Evolutionary conservation across 2,797 vertebrate species (phyloP).

Genomic region (Periparus ater): DNA sequence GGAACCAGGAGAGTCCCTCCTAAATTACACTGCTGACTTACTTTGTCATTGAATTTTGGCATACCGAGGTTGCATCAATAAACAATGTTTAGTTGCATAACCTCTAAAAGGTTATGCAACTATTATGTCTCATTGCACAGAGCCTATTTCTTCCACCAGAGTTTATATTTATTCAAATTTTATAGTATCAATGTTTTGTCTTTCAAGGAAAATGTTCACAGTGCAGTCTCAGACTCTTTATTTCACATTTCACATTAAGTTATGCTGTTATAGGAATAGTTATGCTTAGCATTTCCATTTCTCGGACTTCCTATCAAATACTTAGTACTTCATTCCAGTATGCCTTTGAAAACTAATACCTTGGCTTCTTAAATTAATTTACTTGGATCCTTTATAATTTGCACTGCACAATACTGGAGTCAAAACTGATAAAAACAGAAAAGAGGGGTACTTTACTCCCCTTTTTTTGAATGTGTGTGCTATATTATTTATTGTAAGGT

Average conservation of each 20-base stretch:
- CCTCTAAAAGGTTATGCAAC: background rate
- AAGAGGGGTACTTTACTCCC: background rate
- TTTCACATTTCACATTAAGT: background rate
- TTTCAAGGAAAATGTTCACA: background rate
- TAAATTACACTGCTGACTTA: constrained; percentile 44
- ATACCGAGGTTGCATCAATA: constrained; percentile 5
- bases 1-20: background rate
- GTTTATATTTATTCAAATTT: background rate
- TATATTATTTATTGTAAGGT: background rate
- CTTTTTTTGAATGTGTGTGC: background rate
- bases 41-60: constrained; percentile 43
- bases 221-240: background rate
- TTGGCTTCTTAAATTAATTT: background rate
- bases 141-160: background rate
- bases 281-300: background rate
- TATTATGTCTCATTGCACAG: background rate
- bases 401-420: background rate
- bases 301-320: background rate
- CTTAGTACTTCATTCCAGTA: background rate
- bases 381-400: background rate
- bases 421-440: background rate
- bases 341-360: background rate
- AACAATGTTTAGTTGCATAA: constrained; percentile 27
- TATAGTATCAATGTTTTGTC: background rate
- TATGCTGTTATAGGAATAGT: background rate